phyloP scores from a whole-genome alignment of 2,888 invertebrate species.

The Aelia acuminata region DNA sequence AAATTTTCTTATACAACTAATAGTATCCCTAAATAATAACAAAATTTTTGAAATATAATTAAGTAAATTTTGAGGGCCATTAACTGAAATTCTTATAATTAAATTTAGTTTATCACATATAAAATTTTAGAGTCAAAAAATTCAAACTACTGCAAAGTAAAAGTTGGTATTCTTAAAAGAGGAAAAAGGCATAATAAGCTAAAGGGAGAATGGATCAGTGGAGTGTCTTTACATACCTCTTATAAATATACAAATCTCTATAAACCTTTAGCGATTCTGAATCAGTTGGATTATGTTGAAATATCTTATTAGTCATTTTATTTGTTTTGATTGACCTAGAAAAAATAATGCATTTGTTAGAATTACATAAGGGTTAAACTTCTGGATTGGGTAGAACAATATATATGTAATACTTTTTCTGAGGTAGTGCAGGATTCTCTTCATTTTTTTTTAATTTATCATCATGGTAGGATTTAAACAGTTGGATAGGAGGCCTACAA shows the following conservation, averaged over 20 bases:
- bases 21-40: no score
- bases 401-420: background rate
- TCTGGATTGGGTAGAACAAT: background rate
- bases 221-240: background rate
- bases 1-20: no score
- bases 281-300: slow-evolving; percentile 35
- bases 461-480: slow-evolving; percentile 3
- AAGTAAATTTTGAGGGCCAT: no score
- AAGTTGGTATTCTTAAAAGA: background rate
- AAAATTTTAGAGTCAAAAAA: no score
- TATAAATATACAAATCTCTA: slow-evolving; percentile 31
- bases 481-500: slow-evolving; percentile 22
- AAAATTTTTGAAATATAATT: no score
- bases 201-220: background rate
- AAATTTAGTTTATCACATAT: no score
- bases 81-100: no score
- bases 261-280: slow-evolving; percentile 45
- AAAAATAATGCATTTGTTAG: background rate
- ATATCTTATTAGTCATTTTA: slow-evolving; percentile 14
- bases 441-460: slow-evolving; percentile 38
- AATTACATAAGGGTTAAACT: no score
- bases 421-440: background rate
- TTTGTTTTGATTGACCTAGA: slow-evolving; percentile 18
- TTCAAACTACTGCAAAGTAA: background rate
- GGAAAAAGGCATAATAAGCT: background rate